phyloP scores from a whole-genome alignment of 2,888 invertebrate genomes.

The Pandemis heparana region DNA sequence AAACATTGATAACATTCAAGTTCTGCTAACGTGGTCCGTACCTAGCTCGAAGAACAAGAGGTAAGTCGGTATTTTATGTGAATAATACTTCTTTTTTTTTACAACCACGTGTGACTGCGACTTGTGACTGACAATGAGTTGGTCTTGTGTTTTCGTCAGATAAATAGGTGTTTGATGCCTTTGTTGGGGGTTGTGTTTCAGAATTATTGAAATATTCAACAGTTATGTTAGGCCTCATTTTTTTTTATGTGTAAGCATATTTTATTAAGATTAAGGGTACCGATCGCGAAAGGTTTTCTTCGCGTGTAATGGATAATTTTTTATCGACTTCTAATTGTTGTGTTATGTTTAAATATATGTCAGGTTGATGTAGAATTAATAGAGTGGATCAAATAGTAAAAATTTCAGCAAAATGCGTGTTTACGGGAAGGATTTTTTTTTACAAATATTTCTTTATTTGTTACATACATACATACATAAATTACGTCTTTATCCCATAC shows the following conservation, averaged over 20 bases:
- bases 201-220: background rate
- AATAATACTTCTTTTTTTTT: conserved; percentile 6
- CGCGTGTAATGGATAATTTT: no score
- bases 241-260: background rate
- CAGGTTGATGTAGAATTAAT: no score
- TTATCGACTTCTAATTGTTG: no score
- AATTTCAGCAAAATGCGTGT: no score
- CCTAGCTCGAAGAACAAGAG: conserved; percentile 15
- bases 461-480: no score
- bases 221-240: background rate
- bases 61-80: conserved; percentile 21
- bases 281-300: no score
- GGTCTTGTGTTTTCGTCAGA: background rate
- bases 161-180: conserved; percentile 10
- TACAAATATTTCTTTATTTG: no score
- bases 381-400: no score
- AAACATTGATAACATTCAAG: conserved; percentile 58
- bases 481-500: no score
- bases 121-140: background rate
- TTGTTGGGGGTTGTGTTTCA: background rate
- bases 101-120: conserved; percentile 33
- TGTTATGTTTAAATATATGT: no score
- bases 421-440: no score
- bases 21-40: conserved; percentile 27
- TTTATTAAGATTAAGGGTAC: background rate